Evolutionary conservation across 1,140 invertebrate genomes (phyloP).

Genomic region (Drosophila pseudoobscura): DNA sequence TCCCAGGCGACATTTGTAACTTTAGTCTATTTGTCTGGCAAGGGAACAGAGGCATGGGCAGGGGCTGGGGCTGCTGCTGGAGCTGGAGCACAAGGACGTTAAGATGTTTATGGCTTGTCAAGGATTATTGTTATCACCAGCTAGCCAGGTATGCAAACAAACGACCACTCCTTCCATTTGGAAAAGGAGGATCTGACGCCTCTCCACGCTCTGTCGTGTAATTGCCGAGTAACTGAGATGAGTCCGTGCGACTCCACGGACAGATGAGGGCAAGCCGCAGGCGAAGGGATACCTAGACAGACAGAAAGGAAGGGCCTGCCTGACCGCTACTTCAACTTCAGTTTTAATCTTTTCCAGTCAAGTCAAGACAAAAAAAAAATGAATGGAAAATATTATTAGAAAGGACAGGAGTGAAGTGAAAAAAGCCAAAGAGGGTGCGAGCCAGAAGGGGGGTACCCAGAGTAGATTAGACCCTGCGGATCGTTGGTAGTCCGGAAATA

Average conservation of each 20-base stretch:
- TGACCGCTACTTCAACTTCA: constrained; percentile 41
- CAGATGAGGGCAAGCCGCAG: not conserved
- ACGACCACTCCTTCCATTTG: constrained; percentile 6
- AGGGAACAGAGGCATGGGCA: not conserved
- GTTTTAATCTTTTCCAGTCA: constrained; percentile 56
- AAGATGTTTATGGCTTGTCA: constrained; percentile 82
- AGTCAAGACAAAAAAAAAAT: constrained; percentile 9
- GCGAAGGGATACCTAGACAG: constrained; percentile 14
- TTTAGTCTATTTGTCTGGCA: constrained; percentile 66
- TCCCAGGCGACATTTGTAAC: constrained; percentile 30
- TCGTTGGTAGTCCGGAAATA: no score
- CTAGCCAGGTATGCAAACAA: constrained; percentile 77
- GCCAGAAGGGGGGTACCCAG: not conserved
- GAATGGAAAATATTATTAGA: constrained; percentile 45
- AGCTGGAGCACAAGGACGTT: constrained; percentile 63
- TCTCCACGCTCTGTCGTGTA: constrained; percentile 61
- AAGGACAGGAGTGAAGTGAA: not conserved
- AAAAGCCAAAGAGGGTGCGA: constrained; percentile 3
- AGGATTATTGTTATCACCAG: constrained; percentile 81
- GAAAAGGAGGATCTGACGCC: constrained; percentile 38
- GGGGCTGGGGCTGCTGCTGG: constrained; percentile 2
- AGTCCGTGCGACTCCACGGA: not conserved
- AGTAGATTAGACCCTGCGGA: not conserved
- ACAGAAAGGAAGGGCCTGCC: not conserved
- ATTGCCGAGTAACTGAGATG: constrained; percentile 56